These are phyloP conservation scores for Heliconius eleuchia DNA, from an alignment of 1,140 invertebrate genomes.

Conservation along the genomic window DNA sequence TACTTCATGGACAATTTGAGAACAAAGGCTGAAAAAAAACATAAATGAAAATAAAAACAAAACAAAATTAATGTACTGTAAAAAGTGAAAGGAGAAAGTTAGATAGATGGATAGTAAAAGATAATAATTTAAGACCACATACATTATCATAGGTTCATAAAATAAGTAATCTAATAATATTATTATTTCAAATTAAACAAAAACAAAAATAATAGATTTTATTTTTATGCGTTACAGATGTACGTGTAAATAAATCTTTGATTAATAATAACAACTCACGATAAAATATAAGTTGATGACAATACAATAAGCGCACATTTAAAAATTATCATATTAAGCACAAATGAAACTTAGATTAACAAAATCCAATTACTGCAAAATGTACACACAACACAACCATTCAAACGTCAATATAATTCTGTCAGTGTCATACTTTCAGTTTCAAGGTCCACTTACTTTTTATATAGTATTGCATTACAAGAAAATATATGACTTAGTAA, in stretches of 20 bases:
- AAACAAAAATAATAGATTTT: neutral
- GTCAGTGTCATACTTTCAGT: slow-evolving; percentile 24
- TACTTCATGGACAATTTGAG: slow-evolving; percentile 67
- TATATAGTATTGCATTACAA: neutral
- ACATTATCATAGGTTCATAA: neutral
- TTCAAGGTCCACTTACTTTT: neutral
- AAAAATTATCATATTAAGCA: slow-evolving; percentile 72
- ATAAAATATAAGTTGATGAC: slow-evolving; percentile 65
- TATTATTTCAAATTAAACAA: neutral
- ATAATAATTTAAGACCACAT: neutral
- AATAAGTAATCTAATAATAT: neutral
- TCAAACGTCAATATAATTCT: slow-evolving; percentile 32
- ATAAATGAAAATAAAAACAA: slow-evolving; percentile 22
- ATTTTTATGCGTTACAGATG: neutral
- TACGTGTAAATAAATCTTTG: neutral
- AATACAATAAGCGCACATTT: slow-evolving; percentile 68
- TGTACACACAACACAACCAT: slow-evolving; percentile 44
- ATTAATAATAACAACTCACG: slow-evolving; percentile 57
- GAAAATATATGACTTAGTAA: no score
- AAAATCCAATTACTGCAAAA: slow-evolving; percentile 42
- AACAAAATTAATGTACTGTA: slow-evolving; percentile 28
- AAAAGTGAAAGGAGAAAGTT: slow-evolving; percentile 45
- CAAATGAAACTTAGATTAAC: slow-evolving; percentile 37
- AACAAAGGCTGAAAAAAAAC: slow-evolving; percentile 68
- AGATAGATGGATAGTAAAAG: neutral